A percentile compares a stretch with the other conserved stretches of the same genome.
These are phyloP conservation scores for Artemia sinica DNA, from an alignment of 2,888 invertebrate genomes.

Conservation along the genomic window DNA sequence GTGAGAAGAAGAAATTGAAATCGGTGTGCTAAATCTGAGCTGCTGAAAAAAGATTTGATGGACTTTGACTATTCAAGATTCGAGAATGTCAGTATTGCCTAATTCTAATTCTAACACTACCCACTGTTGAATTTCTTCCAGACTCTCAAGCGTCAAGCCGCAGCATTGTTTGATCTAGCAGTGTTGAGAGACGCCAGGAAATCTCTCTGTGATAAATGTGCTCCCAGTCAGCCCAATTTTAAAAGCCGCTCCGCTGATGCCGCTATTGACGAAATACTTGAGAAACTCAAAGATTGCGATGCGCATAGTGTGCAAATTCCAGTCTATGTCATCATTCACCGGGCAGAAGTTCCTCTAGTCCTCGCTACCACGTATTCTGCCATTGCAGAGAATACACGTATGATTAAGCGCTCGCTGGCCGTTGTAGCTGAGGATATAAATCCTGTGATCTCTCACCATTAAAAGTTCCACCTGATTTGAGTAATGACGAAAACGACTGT, in stretches of 20 bases:
- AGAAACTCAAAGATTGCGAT: not conserved
- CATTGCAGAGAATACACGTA: not conserved
- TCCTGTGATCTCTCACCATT: not conserved
- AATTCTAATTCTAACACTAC: no score
- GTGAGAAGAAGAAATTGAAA: no score
- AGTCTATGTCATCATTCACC: not conserved
- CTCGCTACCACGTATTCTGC: not conserved
- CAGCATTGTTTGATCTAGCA: not conserved
- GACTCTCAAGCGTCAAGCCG: no score
- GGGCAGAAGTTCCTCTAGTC: not conserved
- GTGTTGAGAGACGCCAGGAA: not conserved
- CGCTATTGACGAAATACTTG: not conserved
- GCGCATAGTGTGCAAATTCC: not conserved
- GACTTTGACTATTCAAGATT: no score
- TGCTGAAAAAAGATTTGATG: no score
- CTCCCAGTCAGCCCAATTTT: not conserved
- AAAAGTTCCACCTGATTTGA: not conserved
- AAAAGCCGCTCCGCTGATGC: not conserved
- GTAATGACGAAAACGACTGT: not conserved
- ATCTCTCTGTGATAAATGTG: not conserved
- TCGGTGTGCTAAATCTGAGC: no score
- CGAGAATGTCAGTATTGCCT: no score
- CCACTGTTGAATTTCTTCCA: no score
- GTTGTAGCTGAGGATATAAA: not conserved
- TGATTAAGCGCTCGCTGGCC: not conserved